phyloP scores from a whole-genome alignment of 2,113 vertebrate species.

The Mus spicilegus region DNA sequence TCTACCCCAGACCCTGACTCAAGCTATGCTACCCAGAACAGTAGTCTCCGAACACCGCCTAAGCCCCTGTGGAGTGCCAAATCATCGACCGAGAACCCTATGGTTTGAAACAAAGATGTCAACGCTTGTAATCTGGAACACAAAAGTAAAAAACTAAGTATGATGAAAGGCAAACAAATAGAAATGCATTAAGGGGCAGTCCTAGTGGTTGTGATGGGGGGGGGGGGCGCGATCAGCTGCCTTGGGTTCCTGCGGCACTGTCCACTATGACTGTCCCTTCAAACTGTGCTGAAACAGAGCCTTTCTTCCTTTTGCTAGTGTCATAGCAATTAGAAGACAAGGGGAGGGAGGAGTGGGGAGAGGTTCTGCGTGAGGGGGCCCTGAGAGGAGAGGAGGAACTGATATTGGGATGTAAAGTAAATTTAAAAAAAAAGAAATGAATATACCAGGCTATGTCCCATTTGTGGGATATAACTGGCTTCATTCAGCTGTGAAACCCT shows the following conservation, averaged over 20 bases:
- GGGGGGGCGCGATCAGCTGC: not conserved
- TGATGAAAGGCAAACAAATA: constrained; percentile 37
- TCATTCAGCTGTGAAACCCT: constrained; percentile 16
- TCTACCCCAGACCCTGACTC: not conserved
- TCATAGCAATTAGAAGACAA: not conserved
- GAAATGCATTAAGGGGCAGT: not conserved
- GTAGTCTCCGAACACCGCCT: not conserved
- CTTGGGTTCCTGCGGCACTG: not conserved
- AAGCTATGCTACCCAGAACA: not conserved
- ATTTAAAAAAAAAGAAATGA: no score
- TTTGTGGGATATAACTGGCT: not conserved
- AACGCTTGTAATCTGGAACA: constrained; percentile 43
- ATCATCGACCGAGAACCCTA: not conserved
- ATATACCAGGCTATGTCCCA: not conserved
- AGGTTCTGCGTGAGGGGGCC: no score
- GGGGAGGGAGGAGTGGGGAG: no score
- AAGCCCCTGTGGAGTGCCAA: not conserved
- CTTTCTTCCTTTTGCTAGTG: not conserved
- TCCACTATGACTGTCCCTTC: not conserved
- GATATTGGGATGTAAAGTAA: no score
- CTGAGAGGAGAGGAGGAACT: no score
- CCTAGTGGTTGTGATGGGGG: not conserved
- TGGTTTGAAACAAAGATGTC: not conserved
- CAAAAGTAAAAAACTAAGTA: constrained; percentile 29
- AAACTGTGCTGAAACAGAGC: not conserved